phyloP scores from a whole-genome alignment of 2,113 vertebrate species.

The Sylvietta virens region DNA sequence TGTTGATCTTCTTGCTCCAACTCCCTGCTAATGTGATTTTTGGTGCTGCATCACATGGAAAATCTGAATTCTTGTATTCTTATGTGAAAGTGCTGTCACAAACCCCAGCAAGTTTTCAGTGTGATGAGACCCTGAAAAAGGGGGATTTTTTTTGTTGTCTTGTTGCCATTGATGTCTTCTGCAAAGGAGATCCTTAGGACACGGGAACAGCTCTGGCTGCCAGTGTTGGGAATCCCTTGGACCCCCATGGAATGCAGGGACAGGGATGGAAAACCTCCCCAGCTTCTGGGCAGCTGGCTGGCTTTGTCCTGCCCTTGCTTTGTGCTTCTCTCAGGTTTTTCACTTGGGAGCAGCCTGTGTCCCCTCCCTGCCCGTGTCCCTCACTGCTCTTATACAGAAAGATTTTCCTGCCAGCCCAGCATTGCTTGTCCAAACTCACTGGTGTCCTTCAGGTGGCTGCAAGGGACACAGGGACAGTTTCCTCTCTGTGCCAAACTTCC shows the following conservation, averaged over 20 bases:
- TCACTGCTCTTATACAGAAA: neutral
- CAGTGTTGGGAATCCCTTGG: neutral
- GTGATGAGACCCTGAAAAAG: neutral
- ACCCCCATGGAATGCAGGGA: slow-evolving; percentile 38
- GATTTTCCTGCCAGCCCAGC: neutral
- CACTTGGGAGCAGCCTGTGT: slow-evolving; percentile 20
- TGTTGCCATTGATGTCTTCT: neutral
- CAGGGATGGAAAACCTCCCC: slow-evolving; percentile 59
- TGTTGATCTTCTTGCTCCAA: neutral
- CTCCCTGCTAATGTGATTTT: neutral
- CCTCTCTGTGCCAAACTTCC: neutral
- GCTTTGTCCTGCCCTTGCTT: slow-evolving; percentile 53
- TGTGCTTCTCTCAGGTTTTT: slow-evolving; percentile 46
- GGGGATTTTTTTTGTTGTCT: neutral
- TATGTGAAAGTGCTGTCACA: slow-evolving; percentile 13
- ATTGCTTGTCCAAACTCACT: neutral
- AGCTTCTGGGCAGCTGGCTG: slow-evolving; percentile 2
- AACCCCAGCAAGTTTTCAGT: neutral
- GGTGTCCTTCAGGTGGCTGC: neutral
- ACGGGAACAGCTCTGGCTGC: slow-evolving; percentile 5
- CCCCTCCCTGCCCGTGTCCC: neutral
- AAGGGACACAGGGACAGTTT: neutral
- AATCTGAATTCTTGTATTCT: neutral
- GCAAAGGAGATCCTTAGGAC: neutral
- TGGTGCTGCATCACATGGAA: neutral